Percentiles rank a stretch among this genome's conserved stretches.
These are phyloP conservation scores for Bombus huntii DNA, from an alignment of 1,140 invertebrate species.

Conservation along the genomic window DNA sequence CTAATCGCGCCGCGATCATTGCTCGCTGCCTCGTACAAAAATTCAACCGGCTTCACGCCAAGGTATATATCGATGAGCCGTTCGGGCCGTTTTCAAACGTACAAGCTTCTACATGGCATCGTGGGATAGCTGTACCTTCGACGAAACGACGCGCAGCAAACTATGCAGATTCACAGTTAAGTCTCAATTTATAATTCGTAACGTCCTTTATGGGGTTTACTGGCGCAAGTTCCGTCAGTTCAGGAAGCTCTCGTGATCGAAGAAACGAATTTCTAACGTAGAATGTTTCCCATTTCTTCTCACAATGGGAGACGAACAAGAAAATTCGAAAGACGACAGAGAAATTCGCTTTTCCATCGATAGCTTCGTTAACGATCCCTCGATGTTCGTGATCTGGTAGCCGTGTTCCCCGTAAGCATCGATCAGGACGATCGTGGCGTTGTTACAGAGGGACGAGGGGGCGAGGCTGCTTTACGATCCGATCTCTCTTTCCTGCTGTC, in stretches of 20 bases:
- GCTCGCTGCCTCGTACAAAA: background rate
- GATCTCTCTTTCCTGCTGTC: slow-evolving; percentile 38
- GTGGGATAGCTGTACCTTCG: background rate
- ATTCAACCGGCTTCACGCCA: background rate
- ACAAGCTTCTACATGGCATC: background rate
- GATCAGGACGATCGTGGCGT: slow-evolving; percentile 1
- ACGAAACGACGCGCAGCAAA: background rate
- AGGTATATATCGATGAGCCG: background rate
- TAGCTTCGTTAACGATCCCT: background rate
- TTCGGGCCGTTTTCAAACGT: background rate
- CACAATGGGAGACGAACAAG: accelerated
- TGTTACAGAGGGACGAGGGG: slow-evolving; percentile 9
- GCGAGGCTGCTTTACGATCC: slow-evolving; percentile 53
- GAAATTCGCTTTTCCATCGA: background rate
- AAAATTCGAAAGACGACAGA: background rate
- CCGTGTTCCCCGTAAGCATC: background rate
- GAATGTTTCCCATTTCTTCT: too few relatives aligned
- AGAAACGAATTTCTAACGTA: too few relatives aligned
- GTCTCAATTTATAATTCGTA: background rate
- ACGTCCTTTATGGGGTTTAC: too few relatives aligned
- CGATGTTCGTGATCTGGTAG: background rate
- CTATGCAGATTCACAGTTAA: background rate
- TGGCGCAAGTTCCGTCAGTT: too few relatives aligned
- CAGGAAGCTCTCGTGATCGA: too few relatives aligned
- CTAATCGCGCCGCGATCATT: slow-evolving; percentile 37